phyloP scores from a whole-genome alignment of 2,797 vertebrate genomes.

The Microcaecilia unicolor region DNA sequence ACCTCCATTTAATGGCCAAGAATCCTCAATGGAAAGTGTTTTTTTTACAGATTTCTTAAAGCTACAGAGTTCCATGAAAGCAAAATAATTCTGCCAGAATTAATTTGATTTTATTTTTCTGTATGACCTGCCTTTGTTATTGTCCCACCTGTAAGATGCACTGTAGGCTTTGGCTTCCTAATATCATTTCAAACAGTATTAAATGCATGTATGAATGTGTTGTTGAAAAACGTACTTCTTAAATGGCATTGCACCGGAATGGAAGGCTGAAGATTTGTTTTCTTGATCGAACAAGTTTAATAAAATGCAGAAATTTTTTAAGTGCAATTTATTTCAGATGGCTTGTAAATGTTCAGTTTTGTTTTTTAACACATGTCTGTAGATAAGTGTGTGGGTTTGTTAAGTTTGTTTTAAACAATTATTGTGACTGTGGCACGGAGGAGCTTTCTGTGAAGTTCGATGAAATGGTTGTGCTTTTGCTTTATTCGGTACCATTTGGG shows the following conservation, averaged over 20 bases:
- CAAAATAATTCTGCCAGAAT: constrained; percentile 10
- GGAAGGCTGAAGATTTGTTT: neutral
- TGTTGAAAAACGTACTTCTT: constrained; percentile 24
- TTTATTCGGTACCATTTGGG: constrained; percentile 30
- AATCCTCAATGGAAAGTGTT: too few relatives aligned
- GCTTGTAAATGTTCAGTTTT: constrained; percentile 40
- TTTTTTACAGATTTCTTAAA: too few relatives aligned
- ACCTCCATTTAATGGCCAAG: too few relatives aligned
- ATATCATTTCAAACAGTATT: constrained; percentile 37
- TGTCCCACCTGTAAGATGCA: constrained; percentile 19
- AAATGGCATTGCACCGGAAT: neutral
- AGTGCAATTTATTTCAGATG: constrained; percentile 24
- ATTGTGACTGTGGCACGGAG: constrained; percentile 33
- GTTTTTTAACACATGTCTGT: constrained; percentile 37
- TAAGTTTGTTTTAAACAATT: constrained; percentile 32
- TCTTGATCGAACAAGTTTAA: too few relatives aligned
- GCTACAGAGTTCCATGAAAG: constrained; percentile 30
- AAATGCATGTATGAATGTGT: constrained; percentile 35
- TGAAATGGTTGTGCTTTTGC: constrained; percentile 50
- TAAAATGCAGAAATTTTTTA: neutral
- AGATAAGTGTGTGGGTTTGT: constrained; percentile 29
- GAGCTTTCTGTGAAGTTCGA: constrained; percentile 41
- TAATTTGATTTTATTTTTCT: constrained; percentile 36
- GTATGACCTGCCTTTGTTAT: constrained; percentile 18
- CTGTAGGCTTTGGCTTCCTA: constrained; percentile 39